These are phyloP conservation scores for Autographa pulchrina DNA, from an alignment of 2,888 invertebrate genomes.

Conservation along the genomic window DNA sequence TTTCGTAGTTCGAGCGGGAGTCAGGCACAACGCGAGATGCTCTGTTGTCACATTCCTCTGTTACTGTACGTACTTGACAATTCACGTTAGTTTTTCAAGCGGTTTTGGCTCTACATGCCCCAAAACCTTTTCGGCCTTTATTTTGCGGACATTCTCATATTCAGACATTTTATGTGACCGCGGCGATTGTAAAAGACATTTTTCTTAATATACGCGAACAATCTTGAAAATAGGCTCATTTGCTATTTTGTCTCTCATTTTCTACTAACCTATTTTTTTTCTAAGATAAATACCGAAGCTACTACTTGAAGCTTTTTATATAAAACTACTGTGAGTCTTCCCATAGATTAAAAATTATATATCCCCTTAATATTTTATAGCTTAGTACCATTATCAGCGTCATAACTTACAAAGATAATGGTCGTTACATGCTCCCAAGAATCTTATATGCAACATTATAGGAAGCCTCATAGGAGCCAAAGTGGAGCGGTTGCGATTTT, in stretches of 20 bases:
- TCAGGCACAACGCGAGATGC: conserved; percentile 61
- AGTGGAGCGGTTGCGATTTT: conserved; percentile 38
- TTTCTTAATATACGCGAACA: conserved; percentile 60
- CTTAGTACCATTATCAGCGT: conserved; percentile 54
- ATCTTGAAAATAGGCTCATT: conserved; percentile 58
- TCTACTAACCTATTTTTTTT: conserved; percentile 8
- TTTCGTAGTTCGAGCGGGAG: conserved; percentile 69
- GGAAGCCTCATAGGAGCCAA: conserved; percentile 55
- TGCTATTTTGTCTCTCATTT: conserved; percentile 54
- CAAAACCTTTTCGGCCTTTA: conserved; percentile 63
- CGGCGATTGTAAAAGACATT: conserved; percentile 57
- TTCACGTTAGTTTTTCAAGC: conserved; percentile 66
- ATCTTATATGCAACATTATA: conserved; percentile 65
- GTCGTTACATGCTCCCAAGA: conserved; percentile 62
- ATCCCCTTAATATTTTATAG: conserved; percentile 49
- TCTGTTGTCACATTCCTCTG: conserved; percentile 63
- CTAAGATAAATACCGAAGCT: background rate
- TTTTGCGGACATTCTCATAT: conserved; percentile 60
- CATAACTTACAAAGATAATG: conserved; percentile 68
- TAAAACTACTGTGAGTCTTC: conserved; percentile 10
- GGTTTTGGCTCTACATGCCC: conserved; percentile 58
- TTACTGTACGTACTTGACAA: conserved; percentile 57
- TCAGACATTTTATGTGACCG: conserved; percentile 63
- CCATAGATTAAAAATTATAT: conserved; percentile 39
- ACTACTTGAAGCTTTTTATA: background rate